Conservation (phyloP, 2,797 vertebrate species). For the Cyclopterus lumpus region DNA sequence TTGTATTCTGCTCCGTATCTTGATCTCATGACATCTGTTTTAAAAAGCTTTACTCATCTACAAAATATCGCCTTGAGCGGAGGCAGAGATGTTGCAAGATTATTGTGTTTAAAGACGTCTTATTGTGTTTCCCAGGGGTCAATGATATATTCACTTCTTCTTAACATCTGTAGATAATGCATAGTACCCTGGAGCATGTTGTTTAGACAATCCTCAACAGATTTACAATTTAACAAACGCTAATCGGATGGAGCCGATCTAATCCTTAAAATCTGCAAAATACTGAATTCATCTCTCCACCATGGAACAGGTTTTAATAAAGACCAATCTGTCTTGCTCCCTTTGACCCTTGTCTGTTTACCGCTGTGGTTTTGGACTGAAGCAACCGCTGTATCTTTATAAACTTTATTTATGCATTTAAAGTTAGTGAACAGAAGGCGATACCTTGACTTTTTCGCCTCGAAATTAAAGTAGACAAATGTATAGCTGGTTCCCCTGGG, state of each 20-base stretch:
- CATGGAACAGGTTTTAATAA: background rate
- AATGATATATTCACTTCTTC: background rate
- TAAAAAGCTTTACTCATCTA: background rate
- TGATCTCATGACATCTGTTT: background rate
- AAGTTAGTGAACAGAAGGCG: background rate
- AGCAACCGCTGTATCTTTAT: background rate
- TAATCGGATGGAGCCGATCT: background rate
- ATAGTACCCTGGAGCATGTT: background rate
- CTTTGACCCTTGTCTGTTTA: background rate
- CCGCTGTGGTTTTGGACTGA: background rate
- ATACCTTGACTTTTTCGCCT: background rate
- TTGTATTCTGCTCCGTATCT: background rate
- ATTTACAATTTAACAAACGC: background rate
- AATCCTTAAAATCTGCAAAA: background rate
- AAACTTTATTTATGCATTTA: background rate
- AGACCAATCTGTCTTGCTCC: background rate
- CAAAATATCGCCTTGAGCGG: background rate
- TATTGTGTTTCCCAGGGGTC: background rate
- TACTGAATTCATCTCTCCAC: background rate
- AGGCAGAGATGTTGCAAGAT: background rate
- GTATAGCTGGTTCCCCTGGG: background rate
- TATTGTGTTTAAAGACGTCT: background rate
- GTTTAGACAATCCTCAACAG: slow-evolving; percentile 10
- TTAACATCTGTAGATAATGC: slow-evolving; percentile 3
- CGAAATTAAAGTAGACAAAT: background rate